phyloP scores from a whole-genome alignment of 2,888 invertebrate species.

The Deroplatys truncata region DNA sequence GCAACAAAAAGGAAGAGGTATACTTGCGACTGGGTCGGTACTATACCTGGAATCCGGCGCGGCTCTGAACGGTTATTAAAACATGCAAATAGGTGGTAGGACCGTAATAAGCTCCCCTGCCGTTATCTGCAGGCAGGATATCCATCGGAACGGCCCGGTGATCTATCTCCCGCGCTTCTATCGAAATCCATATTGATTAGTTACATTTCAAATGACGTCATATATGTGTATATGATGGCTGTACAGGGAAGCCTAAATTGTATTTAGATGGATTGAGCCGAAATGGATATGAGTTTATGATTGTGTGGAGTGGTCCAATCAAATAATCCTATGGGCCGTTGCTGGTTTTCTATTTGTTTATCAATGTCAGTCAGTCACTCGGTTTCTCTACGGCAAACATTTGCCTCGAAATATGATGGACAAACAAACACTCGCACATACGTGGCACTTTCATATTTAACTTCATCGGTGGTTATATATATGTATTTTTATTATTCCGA shows the following conservation, averaged over 20 bases:
- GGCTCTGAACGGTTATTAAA: constrained; percentile 25
- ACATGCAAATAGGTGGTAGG: constrained; percentile 24
- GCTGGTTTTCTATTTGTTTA: constrained; percentile 21
- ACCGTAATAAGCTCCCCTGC: constrained; percentile 14
- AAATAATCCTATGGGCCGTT: constrained; percentile 15
- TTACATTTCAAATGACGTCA: constrained; percentile 25
- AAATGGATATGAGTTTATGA: constrained; percentile 23
- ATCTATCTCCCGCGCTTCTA: constrained; percentile 11
- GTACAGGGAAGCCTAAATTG: constrained; percentile 19
- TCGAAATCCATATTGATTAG: constrained; percentile 25
- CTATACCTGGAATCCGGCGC: constrained; percentile 14
- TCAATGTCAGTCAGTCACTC: constrained; percentile 6
- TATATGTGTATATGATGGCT: constrained; percentile 15
- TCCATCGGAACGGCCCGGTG: constrained; percentile 5
- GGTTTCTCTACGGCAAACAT: constrained; percentile 14
- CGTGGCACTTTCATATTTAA: constrained; percentile 15
- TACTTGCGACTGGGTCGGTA: neutral
- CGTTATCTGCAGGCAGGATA: constrained; percentile 17
- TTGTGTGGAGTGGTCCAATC: constrained; percentile 14
- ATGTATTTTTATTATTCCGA: neutral
- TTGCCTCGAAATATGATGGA: constrained; percentile 18
- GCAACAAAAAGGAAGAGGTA: neutral
- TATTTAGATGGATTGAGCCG: constrained; percentile 23
- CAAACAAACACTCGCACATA: constrained; percentile 15
- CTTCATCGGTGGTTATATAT: constrained; percentile 3